Percentiles rank a stretch among this genome's conserved stretches.
Conservation (phyloP, 2,113 vertebrate genomes). For the Syngnathus scovelli region DNA sequence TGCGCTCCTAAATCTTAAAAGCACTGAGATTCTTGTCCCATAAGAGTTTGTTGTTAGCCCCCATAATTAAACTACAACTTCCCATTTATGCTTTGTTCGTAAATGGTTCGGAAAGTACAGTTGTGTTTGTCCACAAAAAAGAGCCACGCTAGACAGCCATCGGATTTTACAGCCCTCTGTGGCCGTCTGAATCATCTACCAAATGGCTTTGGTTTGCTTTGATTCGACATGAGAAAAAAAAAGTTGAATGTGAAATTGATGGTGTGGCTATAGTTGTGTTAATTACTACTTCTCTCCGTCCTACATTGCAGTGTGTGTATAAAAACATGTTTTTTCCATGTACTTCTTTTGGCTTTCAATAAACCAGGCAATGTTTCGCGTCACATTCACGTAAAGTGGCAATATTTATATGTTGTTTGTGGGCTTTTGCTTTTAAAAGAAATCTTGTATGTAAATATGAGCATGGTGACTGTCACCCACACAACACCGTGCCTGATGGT, state of each 20-base stretch:
- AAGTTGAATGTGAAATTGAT: slow-evolving; percentile 19
- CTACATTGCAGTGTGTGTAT: background rate
- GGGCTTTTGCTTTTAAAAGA: background rate
- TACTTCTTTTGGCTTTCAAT: background rate
- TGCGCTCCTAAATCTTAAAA: no score
- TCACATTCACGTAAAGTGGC: background rate
- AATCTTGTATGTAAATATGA: background rate
- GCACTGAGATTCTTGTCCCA: background rate
- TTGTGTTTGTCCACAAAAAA: slow-evolving; percentile 1
- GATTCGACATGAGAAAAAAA: background rate
- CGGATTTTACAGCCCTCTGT: background rate
- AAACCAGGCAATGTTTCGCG: background rate
- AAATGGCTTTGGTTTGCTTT: background rate
- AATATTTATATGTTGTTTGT: background rate
- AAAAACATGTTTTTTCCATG: background rate
- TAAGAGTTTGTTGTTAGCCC: background rate
- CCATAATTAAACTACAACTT: slow-evolving; percentile 2
- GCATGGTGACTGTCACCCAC: slow-evolving; percentile 15
- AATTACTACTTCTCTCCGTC: slow-evolving; percentile 5
- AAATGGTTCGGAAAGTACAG: background rate
- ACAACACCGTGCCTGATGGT: slow-evolving; percentile 19
- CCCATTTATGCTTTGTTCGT: background rate
- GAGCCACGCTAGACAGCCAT: slow-evolving; percentile 3
- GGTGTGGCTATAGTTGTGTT: slow-evolving; percentile 16
- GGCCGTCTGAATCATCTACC: background rate